These are phyloP conservation scores for Chrysemys picta DNA, from an alignment of 2,113 vertebrate genomes.

Conservation along the genomic window DNA sequence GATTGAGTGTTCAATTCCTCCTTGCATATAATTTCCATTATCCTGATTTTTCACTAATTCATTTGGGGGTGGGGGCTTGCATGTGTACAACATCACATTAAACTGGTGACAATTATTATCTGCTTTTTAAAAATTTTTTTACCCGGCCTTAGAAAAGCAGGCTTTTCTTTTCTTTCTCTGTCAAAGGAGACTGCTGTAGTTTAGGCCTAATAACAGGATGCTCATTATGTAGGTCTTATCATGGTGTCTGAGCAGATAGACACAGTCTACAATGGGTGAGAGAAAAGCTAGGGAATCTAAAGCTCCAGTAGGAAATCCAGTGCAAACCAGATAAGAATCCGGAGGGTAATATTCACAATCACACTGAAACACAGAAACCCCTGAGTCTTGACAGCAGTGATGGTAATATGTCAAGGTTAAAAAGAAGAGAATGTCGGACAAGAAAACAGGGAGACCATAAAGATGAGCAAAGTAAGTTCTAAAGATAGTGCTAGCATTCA, in stretches of 20 bases:
- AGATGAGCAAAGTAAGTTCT: not conserved
- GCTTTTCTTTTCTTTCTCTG: not conserved
- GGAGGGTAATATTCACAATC: not conserved
- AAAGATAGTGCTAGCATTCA: not conserved
- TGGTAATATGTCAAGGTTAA: not conserved
- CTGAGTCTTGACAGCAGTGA: not conserved
- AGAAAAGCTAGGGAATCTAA: constrained; percentile 1
- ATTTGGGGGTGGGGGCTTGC: not conserved
- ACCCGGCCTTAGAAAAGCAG: not conserved
- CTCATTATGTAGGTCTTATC: not conserved
- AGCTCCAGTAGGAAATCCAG: not conserved
- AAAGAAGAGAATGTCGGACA: not conserved
- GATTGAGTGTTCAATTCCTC: not conserved
- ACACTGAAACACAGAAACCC: not conserved
- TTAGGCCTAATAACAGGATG: not conserved
- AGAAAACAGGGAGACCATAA: not conserved
- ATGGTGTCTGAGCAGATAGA: not conserved
- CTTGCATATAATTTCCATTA: not conserved
- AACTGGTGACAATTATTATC: not conserved
- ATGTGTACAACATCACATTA: not conserved
- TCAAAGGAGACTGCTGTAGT: not conserved
- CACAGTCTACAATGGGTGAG: not conserved
- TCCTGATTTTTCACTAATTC: not conserved
- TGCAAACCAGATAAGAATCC: not conserved
- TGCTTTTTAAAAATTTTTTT: accelerated